phyloP scores from a whole-genome alignment of 2,113 vertebrate species.

The Peucedramus taeniatus region DNA sequence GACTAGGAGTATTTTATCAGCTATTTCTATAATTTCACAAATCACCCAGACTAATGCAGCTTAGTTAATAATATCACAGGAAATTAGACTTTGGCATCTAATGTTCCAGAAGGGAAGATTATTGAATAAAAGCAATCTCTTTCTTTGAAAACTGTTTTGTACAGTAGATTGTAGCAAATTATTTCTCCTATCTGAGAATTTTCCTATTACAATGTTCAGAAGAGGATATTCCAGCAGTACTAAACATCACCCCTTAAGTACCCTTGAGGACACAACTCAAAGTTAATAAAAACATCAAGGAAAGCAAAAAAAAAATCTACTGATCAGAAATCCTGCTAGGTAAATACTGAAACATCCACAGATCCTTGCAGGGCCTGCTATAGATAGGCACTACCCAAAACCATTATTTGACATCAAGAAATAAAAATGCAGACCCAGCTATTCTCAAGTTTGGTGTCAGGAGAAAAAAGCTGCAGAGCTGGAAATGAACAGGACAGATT shows the following conservation, averaged over 20 bases:
- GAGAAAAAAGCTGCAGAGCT: not conserved
- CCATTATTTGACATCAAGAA: not conserved
- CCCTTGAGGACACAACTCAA: not conserved
- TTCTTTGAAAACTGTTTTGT: not conserved
- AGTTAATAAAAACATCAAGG: not conserved
- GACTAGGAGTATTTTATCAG: not conserved
- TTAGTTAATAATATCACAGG: not conserved
- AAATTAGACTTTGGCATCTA: not conserved
- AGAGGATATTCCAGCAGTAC: not conserved
- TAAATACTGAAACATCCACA: not conserved
- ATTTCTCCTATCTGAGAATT: not conserved
- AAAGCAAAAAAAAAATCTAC: not conserved
- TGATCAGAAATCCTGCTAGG: not conserved
- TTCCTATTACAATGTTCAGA: not conserved
- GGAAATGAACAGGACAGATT: not conserved
- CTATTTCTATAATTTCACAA: not conserved
- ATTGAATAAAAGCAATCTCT: not conserved
- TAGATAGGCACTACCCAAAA: not conserved
- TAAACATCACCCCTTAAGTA: not conserved
- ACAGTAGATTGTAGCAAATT: not conserved
- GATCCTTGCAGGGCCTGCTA: not conserved
- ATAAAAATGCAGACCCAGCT: not conserved
- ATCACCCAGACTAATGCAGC: not conserved
- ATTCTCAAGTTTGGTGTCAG: not conserved
- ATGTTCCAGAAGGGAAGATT: not conserved